Conservation (phyloP, 2,113 vertebrate species). For the Microcebus lehilahytsara region DNA sequence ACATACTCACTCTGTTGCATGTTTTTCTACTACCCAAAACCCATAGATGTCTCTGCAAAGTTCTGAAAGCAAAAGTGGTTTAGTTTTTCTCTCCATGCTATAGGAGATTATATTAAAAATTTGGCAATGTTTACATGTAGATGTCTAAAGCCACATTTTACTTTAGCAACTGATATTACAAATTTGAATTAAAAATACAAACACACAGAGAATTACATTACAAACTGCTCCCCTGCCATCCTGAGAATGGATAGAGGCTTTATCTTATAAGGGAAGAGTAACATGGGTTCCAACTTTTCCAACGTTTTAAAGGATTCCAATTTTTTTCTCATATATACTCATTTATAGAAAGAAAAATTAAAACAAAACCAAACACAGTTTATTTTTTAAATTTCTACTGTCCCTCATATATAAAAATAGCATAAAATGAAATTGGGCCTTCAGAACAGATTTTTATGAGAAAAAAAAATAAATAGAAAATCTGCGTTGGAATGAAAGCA, state of each 20-base stretch:
- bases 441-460: not conserved
- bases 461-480: not conserved
- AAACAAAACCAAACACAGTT: not conserved
- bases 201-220: not conserved
- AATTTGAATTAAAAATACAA: not conserved
- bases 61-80: not conserved
- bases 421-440: conserved; percentile 18
- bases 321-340: not conserved
- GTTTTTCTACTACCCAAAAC: not conserved
- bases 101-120: not conserved
- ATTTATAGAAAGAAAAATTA: conserved; percentile 10
- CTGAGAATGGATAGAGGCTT: not conserved
- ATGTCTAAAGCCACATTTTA: not conserved
- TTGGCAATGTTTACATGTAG: not conserved
- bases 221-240: not conserved
- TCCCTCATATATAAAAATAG: conserved; percentile 9
- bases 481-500: not conserved
- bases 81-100: not conserved
- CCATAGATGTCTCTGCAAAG: not conserved
- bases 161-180: not conserved
- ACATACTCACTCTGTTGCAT: not conserved
- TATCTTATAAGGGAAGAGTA: not conserved
- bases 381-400: not conserved
- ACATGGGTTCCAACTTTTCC: not conserved
- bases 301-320: not conserved